These are phyloP conservation scores for Progne subis DNA, from an alignment of 2,113 vertebrate genomes.

Conservation along the genomic window DNA sequence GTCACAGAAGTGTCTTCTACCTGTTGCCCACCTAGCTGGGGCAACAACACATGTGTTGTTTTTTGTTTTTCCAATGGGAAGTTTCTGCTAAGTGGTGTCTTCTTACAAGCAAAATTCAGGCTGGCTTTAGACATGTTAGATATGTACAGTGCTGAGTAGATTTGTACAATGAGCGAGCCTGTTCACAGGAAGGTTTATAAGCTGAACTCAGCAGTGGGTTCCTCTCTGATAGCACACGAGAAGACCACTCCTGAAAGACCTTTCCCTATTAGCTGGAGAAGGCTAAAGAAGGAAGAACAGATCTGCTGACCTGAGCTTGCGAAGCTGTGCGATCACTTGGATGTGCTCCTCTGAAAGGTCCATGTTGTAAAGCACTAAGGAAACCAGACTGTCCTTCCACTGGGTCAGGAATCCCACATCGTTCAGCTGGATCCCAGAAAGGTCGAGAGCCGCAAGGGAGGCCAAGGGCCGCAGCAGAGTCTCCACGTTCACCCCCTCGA, in stretches of 20 bases:
- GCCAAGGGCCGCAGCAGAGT: constrained; percentile 83
- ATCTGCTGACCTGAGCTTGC: constrained; percentile 86
- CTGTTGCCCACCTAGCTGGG: not conserved
- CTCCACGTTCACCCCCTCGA: constrained; percentile 86
- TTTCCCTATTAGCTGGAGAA: not conserved
- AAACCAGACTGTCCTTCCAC: constrained; percentile 92
- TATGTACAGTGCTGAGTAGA: not conserved
- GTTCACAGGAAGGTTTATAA: not conserved
- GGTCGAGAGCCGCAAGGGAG: constrained; percentile 87
- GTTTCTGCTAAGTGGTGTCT: not conserved
- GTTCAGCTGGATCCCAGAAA: constrained; percentile 87
- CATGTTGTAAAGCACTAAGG: constrained; percentile 95
- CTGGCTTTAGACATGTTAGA: not conserved
- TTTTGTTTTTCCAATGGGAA: not conserved
- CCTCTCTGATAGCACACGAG: not conserved
- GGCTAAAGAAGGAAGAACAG: not conserved
- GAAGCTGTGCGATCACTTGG: constrained; percentile 85
- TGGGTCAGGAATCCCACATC: constrained; percentile 87
- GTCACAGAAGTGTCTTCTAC: not conserved
- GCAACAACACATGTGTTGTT: fast-evolving
- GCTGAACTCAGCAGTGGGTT: not conserved
- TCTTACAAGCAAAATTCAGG: not conserved
- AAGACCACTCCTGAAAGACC: not conserved
- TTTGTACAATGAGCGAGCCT: not conserved
- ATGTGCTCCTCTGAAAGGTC: constrained; percentile 93